Base-by-base conservation (phyloP, 2,113 vertebrate species). In the Datnioides undecimradiatus region DNA sequence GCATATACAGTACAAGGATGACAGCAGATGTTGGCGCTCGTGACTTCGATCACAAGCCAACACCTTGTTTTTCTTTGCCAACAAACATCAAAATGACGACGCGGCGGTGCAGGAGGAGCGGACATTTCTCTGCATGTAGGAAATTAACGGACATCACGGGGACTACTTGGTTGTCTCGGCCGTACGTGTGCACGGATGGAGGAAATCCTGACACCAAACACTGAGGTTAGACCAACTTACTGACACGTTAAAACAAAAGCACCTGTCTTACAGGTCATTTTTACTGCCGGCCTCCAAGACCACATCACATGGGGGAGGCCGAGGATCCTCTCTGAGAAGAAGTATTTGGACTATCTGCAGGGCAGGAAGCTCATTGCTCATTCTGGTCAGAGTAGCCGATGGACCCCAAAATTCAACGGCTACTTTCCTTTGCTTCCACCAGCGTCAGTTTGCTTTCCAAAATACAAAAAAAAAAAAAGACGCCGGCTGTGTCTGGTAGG, bases 251-350 rank as follows among this genome's bases (percentile, higher is more conserved):
- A 71, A 73, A 80, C 72, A 62, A 25, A 73, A 62, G 9, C 76
- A 76, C 86, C 87, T 87, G 90, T 91, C 54, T 82, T 2, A 90
- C 91, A 93, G 90, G 89, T 76, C 52, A 25, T 69, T 33, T 33
- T 23, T 59, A 75, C 83, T 49, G 77, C 41, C 66, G 40, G 79
- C 75, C 69, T 84, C 70, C 40, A 11, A 27, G 31, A 76, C 87
- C 83, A 55, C 87, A 85, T 87, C 59, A 83, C 48, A 83, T 74
- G 77, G 55, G 71, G 54, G 51, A 63, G 74, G 66, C 72, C 12
- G 21, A 14, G 10, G 36, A 45, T 83, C 79, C 69, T 86, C 84
- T 87, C 62, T 80, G 82, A 88, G 79, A 78, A 84, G 58, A 85
- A 40, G 33, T 40, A 67, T 86, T 70, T 81, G 81, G 82, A 79